A percentile compares a stretch with the other conserved stretches of the same genome.
phyloP scores from a whole-genome alignment of 2,113 vertebrate genomes.

The Lepidothrix coronata region DNA sequence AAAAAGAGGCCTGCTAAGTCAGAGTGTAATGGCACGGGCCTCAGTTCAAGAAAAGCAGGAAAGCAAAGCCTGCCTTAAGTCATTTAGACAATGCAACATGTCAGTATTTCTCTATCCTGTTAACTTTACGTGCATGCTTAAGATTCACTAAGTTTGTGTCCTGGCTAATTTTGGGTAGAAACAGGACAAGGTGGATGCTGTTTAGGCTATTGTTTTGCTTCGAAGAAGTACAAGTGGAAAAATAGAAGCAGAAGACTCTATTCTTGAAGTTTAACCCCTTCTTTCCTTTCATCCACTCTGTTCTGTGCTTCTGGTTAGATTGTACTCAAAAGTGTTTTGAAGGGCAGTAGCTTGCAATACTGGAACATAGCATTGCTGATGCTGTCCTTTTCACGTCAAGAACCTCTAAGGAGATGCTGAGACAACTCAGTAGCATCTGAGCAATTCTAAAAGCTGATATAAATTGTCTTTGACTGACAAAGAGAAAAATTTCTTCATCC shows the following conservation, averaged over 20 bases:
- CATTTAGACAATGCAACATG: rapidly evolving
- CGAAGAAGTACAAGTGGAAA: not conserved
- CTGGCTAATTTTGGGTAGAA: not conserved
- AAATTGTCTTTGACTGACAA: not conserved
- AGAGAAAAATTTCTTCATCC: not conserved
- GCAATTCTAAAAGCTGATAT: not conserved
- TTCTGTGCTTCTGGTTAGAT: not conserved
- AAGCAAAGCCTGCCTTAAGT: not conserved
- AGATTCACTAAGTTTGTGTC: not conserved
- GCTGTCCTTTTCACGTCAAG: not conserved
- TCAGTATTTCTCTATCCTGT: not conserved
- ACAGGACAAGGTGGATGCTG: not conserved
- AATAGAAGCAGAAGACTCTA: not conserved
- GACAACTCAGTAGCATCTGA: not conserved
- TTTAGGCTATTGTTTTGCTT: not conserved
- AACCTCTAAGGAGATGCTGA: not conserved
- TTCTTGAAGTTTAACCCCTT: not conserved
- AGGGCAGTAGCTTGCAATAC: not conserved
- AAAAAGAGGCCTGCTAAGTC: not conserved
- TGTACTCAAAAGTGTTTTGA: not conserved
- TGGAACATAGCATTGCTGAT: not conserved
- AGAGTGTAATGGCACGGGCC: not conserved
- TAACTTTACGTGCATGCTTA: not conserved
- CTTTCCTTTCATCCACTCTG: not conserved
- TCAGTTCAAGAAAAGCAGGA: not conserved